phyloP scores from a whole-genome alignment of 1,140 invertebrate genomes.

The Radopholus similis region DNA sequence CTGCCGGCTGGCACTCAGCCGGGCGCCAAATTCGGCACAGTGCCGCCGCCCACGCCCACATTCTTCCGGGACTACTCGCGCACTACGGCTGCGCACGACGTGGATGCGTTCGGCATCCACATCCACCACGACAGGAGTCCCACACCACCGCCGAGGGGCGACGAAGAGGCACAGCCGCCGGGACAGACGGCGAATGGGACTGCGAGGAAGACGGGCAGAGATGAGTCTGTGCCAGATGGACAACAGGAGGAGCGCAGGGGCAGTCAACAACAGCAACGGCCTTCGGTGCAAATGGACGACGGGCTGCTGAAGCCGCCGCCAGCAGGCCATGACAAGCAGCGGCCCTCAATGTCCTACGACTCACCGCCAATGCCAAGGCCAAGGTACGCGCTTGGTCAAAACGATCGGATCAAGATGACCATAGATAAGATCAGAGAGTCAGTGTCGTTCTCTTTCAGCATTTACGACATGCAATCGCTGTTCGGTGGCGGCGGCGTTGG shows the following conservation, averaged over 20 bases:
- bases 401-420: too few relatives aligned
- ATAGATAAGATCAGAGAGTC: too few relatives aligned
- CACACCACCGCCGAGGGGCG: neutral
- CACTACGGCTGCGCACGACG: slow-evolving; percentile 30
- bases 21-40: slow-evolving; percentile 6
- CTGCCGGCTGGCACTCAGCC: neutral
- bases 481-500: slow-evolving; percentile 8
- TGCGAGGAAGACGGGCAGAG: neutral
- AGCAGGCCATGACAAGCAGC: slow-evolving; percentile 5
- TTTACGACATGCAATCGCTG: slow-evolving; percentile 50
- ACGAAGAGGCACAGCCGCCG: neutral
- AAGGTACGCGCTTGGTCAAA: slow-evolving; percentile 3
- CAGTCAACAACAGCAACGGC: neutral
- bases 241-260: too few relatives aligned
- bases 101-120: slow-evolving; percentile 50
- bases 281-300: slow-evolving; percentile 27
- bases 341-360: neutral
- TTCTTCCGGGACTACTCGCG: slow-evolving; percentile 21
- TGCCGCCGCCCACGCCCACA: slow-evolving; percentile 1
- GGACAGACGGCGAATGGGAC: neutral
- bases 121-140: slow-evolving; percentile 25
- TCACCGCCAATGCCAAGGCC: slow-evolving; percentile 3
- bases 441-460: slow-evolving; percentile 22
- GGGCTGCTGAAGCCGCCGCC: slow-evolving; percentile 28
- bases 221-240: too few relatives aligned